Evolutionary conservation across 2,888 invertebrate genomes (phyloP), one percentile per base, ranked within the genome.

Genomic region (Unio delphinus): DNA sequence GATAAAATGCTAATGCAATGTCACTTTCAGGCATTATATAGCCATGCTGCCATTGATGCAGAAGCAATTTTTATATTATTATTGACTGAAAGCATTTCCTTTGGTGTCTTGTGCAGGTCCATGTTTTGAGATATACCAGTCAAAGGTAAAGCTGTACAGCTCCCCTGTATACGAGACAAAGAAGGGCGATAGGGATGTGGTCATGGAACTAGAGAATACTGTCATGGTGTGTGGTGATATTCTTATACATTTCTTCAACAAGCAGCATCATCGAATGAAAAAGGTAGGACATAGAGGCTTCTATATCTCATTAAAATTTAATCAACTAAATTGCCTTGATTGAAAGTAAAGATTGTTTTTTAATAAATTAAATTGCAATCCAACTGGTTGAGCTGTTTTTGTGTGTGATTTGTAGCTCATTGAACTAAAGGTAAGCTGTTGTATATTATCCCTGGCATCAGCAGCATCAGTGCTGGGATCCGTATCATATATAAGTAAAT

Each of bases 201-300:
- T 74, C 65, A 85, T 90, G 87, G 78, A 76, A 23, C 75, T 89
- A 6, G 67, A 76, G 11, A 75, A 80, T 56, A 82, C 86, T 3
- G 75, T 85, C 20, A 83, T 86, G 4, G 70, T 91, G n/a, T 89
- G 93, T 85, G 98, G 98, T 67, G 98, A 99, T 92, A 94, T 98
- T 87, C 95, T 96, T 87, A 93, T 99, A 72, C 97, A 98, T 91
- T 94, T 98, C 87, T 95, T 93, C 91, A 94, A 94, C 91, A 95
- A 94, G 90, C 93, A 94, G 26, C 93, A 94, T 83, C 94, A 94
- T 91, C 93, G 95, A 92, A 94, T 93, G 90, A 93, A 95, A 88
- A 95, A 95, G 90, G 92, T 92, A 85, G 80, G 88, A 23, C 2
- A 23, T 57, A 1, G 28, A 45, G 23, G 3, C 30, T 64, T 55